Evolutionary conservation across 2,888 invertebrate species (phyloP), one percentile per base, ranked within the genome.

Genomic region (Noctua pronuba): DNA sequence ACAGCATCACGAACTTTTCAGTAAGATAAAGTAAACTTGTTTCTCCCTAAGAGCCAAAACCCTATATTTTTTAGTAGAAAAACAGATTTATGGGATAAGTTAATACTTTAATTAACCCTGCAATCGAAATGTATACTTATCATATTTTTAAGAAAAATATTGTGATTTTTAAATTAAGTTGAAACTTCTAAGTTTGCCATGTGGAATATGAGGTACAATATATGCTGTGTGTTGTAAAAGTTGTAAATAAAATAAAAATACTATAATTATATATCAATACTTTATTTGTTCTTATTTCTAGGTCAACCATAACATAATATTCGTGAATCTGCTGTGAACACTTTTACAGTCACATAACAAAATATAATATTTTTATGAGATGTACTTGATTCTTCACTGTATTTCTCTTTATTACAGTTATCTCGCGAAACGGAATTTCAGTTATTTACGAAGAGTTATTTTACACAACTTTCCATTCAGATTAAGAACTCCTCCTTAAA

Each of bases 161-260:
- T 82, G 81, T 84, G 83, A 86, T 83, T 49, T 80, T 75, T 78
- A 58, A 60, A 62, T 68, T 75, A 75, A 75, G 49, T 70, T 77
- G 28, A 35, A 80, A 35, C 49, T 77, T 70, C 44, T 78, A 75
- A 86, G 82, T 84, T 83, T 75, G 86, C 87, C 83, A 89, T 88
- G 73, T 80, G 73, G 77, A 76, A 82, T 72, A 73, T 73, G 67
- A 86, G 85, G 78, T 88, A 84, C 83, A 88, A 84, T 82, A 62
- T 83, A 86, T 79, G 64, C 73, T 83, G 80, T 87, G 49, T 76
- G 58, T 72, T 83, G 70, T 79, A 82, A 79, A 79, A 84, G 73
- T 74, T 89, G 84, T 85, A 83, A 84, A 89, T 90, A 88, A 87
- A 89, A 73, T 62, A 66, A 85, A 89, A 89, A 62, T 66, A 77